A percentile compares a stretch with the other conserved stretches of the same genome.
Conservation (phyloP, 2,888 invertebrate species). For the Mesoligia furuncula region DNA sequence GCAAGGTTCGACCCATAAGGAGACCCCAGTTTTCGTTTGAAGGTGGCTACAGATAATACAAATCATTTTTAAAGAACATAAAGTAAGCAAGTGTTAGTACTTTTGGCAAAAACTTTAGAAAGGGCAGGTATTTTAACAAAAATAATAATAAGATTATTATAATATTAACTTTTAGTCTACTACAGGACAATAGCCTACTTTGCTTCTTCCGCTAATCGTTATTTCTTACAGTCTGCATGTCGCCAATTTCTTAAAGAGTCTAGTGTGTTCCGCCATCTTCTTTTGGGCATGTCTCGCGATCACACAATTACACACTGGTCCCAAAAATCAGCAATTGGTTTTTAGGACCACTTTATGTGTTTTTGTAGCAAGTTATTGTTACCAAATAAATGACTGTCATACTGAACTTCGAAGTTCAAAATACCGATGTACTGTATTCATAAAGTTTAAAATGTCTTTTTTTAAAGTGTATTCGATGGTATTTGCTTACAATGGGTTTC, state of each 20-base stretch:
- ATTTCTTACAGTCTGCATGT: background rate
- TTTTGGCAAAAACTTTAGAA: background rate
- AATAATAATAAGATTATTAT: background rate
- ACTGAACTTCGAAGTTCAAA: too few relatives aligned
- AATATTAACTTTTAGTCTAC: background rate
- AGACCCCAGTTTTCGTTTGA: slow-evolving; percentile 93
- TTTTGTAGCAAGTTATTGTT: background rate
- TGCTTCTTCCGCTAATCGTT: background rate
- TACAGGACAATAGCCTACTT: background rate
- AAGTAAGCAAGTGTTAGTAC: background rate
- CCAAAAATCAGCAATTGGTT: background rate
- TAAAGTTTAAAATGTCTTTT: too few relatives aligned
- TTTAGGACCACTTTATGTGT: background rate
- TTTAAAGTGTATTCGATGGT: background rate
- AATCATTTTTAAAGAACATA: background rate
- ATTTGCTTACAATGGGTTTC: slow-evolving; percentile 84
- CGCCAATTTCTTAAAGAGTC: background rate
- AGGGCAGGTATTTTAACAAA: background rate
- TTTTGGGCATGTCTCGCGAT: background rate
- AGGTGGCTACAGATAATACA: slow-evolving; percentile 74
- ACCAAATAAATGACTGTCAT: background rate
- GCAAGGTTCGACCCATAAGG: slow-evolving; percentile 93
- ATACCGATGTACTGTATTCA: too few relatives aligned
- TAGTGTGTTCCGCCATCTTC: background rate
- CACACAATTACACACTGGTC: background rate